Conservation (phyloP, 1,140 invertebrate genomes). For the Scaptomyza montana region DNA sequence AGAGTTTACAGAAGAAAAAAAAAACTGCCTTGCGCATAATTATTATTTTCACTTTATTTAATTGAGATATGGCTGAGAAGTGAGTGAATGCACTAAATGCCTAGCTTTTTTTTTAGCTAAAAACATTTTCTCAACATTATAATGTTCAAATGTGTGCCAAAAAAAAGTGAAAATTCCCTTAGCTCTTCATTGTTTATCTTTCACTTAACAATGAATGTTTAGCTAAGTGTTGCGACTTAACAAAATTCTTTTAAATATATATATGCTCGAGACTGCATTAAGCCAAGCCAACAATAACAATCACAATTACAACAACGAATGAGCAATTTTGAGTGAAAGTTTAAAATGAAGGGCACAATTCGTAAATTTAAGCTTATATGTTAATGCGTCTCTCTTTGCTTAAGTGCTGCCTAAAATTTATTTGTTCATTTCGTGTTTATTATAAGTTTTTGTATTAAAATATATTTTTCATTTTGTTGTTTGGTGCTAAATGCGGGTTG, state of each 20-base stretch:
- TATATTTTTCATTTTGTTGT: too few species aligned
- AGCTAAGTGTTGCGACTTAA: conserved; percentile 18
- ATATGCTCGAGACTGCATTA: conserved; percentile 10
- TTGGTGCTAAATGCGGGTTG: conserved; percentile 63
- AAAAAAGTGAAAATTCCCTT: conserved; percentile 67
- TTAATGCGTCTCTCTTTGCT: conserved; percentile 41
- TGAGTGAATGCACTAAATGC: conserved; percentile 27
- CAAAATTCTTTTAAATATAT: conserved; percentile 64
- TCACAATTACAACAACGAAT: conserved; percentile 35
- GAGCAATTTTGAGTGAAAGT: conserved; percentile 58
- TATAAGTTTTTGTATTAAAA: too few species aligned
- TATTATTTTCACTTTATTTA: conserved; percentile 76
- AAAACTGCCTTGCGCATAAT: conserved; percentile 65
- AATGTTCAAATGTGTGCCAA: conserved; percentile 41
- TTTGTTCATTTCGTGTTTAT: conserved; percentile 34
- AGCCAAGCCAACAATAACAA: conserved; percentile 12
- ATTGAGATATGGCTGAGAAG: conserved; percentile 47
- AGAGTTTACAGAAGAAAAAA: conserved; percentile 18
- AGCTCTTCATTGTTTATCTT: conserved; percentile 47
- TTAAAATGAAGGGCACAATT: conserved; percentile 3
- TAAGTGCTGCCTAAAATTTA: conserved; percentile 14
- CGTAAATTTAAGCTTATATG: not conserved
- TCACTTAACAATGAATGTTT: conserved; percentile 28
- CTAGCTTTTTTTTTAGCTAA: conserved; percentile 22
- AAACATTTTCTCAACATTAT: conserved; percentile 62